Evolutionary conservation across 2,888 invertebrate genomes (phyloP).

Genomic region (Spatulosminthurus flaviceps): DNA sequence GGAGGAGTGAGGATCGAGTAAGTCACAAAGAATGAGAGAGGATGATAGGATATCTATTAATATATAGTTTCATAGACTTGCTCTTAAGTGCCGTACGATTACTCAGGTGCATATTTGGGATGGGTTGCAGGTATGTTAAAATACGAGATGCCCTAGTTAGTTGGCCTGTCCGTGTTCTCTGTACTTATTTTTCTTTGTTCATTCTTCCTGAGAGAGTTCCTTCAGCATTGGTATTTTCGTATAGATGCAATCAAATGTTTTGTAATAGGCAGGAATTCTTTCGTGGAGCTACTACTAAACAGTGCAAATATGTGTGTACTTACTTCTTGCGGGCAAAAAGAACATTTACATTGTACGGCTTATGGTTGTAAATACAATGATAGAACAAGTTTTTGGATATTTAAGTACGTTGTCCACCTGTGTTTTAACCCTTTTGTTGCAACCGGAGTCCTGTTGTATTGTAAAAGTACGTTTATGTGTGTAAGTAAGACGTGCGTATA

Average conservation of each 20-base stretch:
- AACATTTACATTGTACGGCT: background rate
- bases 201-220: background rate
- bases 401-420: too few relatives aligned
- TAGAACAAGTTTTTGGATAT: background rate
- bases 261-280: background rate
- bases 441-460: too few relatives aligned
- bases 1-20: background rate
- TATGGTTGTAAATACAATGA: background rate
- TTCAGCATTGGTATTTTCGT: background rate
- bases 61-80: background rate
- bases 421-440: too few relatives aligned
- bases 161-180: background rate
- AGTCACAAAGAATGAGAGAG: background rate
- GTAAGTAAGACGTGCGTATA: too few relatives aligned
- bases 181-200: slow-evolving; percentile 12
- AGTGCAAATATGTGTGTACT: too few relatives aligned
- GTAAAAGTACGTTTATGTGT: too few relatives aligned
- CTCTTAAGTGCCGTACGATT: background rate
- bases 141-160: slow-evolving; percentile 31
- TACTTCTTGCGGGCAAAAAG: slow-evolving; percentile 13
- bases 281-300: slow-evolving; percentile 1
- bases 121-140: slow-evolving; percentile 33
- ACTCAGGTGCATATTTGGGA: slow-evolving; percentile 30
- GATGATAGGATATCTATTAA: slow-evolving; percentile 14
- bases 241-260: background rate